phyloP scores from a whole-genome alignment of 1,140 invertebrate species.

The Bombus haemorrhoidalis region DNA sequence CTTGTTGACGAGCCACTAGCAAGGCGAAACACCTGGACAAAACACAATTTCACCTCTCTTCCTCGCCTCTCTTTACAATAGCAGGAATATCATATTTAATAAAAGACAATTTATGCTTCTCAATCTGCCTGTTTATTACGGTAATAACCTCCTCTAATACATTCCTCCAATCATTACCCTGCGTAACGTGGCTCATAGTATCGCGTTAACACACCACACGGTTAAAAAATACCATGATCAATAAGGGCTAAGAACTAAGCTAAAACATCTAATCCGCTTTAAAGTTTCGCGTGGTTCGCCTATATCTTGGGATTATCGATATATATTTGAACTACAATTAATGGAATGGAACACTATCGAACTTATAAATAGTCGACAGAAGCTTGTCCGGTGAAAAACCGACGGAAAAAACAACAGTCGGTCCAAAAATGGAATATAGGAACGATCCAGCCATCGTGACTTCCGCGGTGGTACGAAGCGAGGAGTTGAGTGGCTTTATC shows the following conservation, averaged over 20 bases:
- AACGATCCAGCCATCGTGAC: conserved; percentile 35
- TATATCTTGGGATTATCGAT: background rate
- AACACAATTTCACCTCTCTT: background rate
- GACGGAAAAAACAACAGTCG: background rate
- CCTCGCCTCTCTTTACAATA: background rate
- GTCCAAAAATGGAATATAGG: conserved; percentile 40
- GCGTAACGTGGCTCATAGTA: too few relatives aligned
- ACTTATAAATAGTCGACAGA: background rate
- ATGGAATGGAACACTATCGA: too few relatives aligned
- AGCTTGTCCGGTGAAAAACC: background rate
- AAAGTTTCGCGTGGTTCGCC: background rate
- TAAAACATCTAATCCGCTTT: background rate
- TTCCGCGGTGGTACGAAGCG: conserved; percentile 28
- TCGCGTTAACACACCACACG: background rate
- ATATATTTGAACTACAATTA: too few relatives aligned
- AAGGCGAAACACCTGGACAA: background rate
- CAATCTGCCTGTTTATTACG: too few relatives aligned
- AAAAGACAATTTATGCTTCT: too few relatives aligned
- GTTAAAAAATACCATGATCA: background rate
- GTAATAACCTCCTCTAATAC: too few relatives aligned
- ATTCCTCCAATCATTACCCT: too few relatives aligned
- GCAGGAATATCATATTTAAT: too few relatives aligned
- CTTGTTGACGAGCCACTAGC: background rate
- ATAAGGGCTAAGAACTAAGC: background rate
- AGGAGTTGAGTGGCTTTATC: conserved; percentile 56